phyloP scores from a whole-genome alignment of 2,888 invertebrate species.

The Acrocera orbiculus region DNA sequence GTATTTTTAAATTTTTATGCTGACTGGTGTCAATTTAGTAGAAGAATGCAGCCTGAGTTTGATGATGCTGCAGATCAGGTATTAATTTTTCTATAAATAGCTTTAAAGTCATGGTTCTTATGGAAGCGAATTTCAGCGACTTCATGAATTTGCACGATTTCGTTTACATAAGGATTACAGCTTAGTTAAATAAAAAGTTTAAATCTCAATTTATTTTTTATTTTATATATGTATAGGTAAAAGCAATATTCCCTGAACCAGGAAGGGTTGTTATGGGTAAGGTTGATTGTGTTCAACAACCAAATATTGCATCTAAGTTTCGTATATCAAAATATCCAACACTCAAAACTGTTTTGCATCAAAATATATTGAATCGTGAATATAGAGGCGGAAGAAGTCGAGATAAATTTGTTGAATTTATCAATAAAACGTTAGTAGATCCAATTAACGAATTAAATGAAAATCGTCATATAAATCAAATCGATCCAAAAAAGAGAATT shows the following conservation, averaged over 20 bases:
- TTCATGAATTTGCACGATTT: too few species aligned
- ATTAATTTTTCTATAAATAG: conserved; percentile 1
- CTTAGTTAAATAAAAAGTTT: background rate
- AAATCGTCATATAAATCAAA: conserved; percentile 50
- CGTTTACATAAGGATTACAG: too few species aligned
- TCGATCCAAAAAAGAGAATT: conserved; percentile 67
- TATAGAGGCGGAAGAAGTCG: conserved; percentile 80
- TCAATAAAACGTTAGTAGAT: conserved; percentile 75
- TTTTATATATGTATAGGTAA: conserved; percentile 18
- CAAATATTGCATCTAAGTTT: conserved; percentile 70
- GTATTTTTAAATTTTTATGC: conserved; percentile 99
- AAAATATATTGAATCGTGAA: conserved; percentile 74
- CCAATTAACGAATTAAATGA: conserved; percentile 62
- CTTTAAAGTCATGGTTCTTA: too few species aligned
- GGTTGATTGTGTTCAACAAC: conserved; percentile 92
- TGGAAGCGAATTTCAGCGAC: too few species aligned
- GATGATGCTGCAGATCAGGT: conserved; percentile 88
- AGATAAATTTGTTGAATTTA: conserved; percentile 77
- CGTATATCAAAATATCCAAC: conserved; percentile 98
- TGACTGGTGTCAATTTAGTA: conserved; percentile 99
- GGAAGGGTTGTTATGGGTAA: conserved; percentile 87
- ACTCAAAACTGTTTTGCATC: conserved; percentile 82
- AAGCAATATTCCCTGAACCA: conserved; percentile 55
- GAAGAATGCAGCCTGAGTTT: conserved; percentile 88
- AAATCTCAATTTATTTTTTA: background rate